Evolutionary conservation across 2,888 invertebrate genomes (phyloP).

Genomic region (Leucophenga maculata): DNA sequence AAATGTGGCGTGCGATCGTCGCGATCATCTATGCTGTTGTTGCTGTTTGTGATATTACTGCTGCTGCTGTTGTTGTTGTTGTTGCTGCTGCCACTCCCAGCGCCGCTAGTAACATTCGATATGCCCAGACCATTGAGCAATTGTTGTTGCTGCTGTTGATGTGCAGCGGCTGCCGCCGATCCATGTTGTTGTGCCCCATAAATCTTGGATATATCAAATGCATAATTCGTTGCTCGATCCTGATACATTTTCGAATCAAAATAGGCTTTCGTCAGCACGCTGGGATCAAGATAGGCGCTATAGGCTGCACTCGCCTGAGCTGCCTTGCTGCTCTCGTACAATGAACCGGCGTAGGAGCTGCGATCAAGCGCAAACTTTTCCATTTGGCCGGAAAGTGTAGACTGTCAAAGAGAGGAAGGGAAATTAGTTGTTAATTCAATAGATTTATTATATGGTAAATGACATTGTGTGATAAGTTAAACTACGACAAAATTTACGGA

Average conservation of each 20-base stretch:
- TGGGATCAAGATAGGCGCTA: constrained; percentile 72
- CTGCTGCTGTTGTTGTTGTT: constrained; percentile 60
- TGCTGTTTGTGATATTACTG: constrained; percentile 50
- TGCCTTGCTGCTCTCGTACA: constrained; percentile 57
- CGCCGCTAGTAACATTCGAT: constrained; percentile 46
- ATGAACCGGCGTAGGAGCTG: constrained; percentile 60
- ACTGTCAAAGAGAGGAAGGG: constrained; percentile 46
- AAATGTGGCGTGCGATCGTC: constrained; percentile 69
- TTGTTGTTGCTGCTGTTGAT: constrained; percentile 69
- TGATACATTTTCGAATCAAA: constrained; percentile 73
- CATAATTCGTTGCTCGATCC: constrained; percentile 72
- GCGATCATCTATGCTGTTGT: constrained; percentile 66
- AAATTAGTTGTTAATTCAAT: neutral
- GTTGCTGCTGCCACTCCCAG: constrained; percentile 55
- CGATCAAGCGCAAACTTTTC: constrained; percentile 72
- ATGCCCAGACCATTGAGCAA: constrained; percentile 62
- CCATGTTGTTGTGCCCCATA: constrained; percentile 71
- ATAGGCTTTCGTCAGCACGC: constrained; percentile 72
- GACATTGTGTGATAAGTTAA: too few relatives aligned
- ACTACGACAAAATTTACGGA: too few relatives aligned
- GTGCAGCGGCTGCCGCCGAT: constrained; percentile 61
- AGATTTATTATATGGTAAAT: too few relatives aligned
- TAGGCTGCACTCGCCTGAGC: constrained; percentile 71
- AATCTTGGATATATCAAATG: constrained; percentile 72
- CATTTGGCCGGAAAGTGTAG: constrained; percentile 70